Base-by-base conservation (phyloP, 2,113 vertebrate genomes). In the Hirundichthys speculiger region DNA sequence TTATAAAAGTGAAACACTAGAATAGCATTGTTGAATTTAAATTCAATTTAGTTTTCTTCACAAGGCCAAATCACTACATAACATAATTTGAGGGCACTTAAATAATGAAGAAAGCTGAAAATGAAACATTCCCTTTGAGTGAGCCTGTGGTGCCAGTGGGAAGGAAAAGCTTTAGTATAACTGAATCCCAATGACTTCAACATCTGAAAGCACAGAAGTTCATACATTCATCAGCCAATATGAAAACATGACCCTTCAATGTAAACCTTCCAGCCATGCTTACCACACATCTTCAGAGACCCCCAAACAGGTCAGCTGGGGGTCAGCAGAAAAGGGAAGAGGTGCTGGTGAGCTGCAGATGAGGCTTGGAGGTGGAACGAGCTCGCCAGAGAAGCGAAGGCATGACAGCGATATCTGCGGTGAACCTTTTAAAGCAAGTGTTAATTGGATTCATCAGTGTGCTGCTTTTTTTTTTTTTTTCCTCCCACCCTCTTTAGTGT, bases 391-490 rank as follows among this genome's bases (percentile, higher is more conserved):
- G 45, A 75, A 16, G 56, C 53, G 57, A 63, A 39, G 65, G 43
- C 16, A 19, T 54, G 48, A 68, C 13, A 7, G 34, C 20, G 67
- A 79, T 72, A 57, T 75, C 79, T 48, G 43, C 5, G 1, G 13
- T 0, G n/a, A 81, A 69, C 65, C 69, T 49, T 18, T n/a, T 19
- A 11, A 73, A 70, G 58, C 65, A 78, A 61, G 83, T 86, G 82
- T 84, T 86, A 86, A 91, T 89, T 86, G 72, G 78, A 77, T 46
- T 72, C 76, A 80, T 80, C 75, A 75, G 70, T 55, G 48, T 68
- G 16, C 49, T 62, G 69, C 71, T 75, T 74, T 72, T 69, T n/a
- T n/a, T n/a, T n/a, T n/a, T n/a, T n/a, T n/a, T n/a, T n/a, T n/a
- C n/a, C n/a, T n/a, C 39, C 63, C 47, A 16, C 34, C 20, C 54